These are phyloP conservation scores for Nannospalax galili DNA, from an alignment of 2,113 vertebrate genomes.

Conservation along the genomic window DNA sequence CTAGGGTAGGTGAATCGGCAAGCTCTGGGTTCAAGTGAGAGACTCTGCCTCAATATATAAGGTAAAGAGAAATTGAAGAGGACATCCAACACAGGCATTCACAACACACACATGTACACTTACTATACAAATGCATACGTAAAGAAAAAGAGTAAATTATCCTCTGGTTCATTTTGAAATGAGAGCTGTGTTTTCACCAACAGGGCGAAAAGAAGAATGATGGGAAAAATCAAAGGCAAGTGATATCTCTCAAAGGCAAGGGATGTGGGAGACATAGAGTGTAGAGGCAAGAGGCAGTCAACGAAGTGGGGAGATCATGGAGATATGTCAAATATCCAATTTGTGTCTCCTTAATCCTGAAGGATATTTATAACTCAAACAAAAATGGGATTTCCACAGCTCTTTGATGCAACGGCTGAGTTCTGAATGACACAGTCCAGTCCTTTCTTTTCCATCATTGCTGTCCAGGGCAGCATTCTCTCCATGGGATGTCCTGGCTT, in stretches of 20 bases:
- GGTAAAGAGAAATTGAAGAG: neutral
- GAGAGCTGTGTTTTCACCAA: neutral
- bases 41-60: neutral
- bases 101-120: too few species aligned
- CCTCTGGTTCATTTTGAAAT: neutral
- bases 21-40: neutral
- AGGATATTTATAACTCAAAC: neutral
- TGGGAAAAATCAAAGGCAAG: too few species aligned
- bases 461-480: neutral
- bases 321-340: neutral
- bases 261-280: neutral
- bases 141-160: neutral
- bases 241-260: too few species aligned
- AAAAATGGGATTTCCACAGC: neutral
- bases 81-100: neutral
- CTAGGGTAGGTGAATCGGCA: neutral
- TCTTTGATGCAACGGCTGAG: neutral
- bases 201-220: neutral
- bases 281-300: neutral
- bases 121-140: too few species aligned
- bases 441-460: neutral
- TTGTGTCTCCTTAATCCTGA: neutral
- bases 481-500: neutral
- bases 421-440: neutral
- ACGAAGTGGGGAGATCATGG: neutral